phyloP scores from a whole-genome alignment of 1,140 invertebrate species.

The Anastatus disparis region DNA sequence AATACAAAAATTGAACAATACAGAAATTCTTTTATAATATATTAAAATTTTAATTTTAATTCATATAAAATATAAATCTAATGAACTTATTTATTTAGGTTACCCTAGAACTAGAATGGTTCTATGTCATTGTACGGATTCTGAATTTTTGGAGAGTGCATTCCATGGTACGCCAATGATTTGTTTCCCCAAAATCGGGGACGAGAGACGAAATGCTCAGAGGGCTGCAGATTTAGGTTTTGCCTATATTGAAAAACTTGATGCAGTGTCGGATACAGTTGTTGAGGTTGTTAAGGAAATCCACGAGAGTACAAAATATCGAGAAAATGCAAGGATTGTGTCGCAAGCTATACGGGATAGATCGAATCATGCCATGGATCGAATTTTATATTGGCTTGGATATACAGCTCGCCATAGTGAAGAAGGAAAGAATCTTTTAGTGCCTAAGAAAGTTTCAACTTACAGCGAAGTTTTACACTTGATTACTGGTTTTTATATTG shows the following conservation, averaged over 20 bases:
- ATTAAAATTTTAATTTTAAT: too few relatives aligned
- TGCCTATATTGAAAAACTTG: conserved; percentile 44
- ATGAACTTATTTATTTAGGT: conserved; percentile 51
- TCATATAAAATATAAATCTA: too few relatives aligned
- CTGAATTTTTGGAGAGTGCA: conserved; percentile 58
- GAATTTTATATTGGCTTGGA: conserved; percentile 58
- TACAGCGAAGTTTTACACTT: conserved; percentile 54
- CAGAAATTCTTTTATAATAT: too few relatives aligned
- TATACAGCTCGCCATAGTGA: conserved; percentile 55
- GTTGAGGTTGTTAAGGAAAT: conserved; percentile 47
- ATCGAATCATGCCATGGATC: conserved; percentile 59
- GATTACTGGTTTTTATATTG: conserved; percentile 55
- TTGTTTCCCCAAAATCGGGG: conserved; percentile 56
- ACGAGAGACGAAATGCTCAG: conserved; percentile 54
- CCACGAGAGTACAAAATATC: conserved; percentile 50
- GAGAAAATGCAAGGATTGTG: conserved; percentile 55
- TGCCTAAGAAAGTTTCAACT: conserved; percentile 46
- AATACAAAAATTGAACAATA: too few relatives aligned
- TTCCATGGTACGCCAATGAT: conserved; percentile 62
- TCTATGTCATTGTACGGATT: conserved; percentile 59
- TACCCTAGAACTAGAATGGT: conserved; percentile 57
- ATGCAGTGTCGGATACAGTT: conserved; percentile 44
- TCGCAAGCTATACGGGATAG: conserved; percentile 59
- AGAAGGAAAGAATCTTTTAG: conserved; percentile 49
- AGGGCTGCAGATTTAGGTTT: conserved; percentile 57